phyloP scores from a whole-genome alignment of 2,888 invertebrate species.

The Drosophila sordidula region DNA sequence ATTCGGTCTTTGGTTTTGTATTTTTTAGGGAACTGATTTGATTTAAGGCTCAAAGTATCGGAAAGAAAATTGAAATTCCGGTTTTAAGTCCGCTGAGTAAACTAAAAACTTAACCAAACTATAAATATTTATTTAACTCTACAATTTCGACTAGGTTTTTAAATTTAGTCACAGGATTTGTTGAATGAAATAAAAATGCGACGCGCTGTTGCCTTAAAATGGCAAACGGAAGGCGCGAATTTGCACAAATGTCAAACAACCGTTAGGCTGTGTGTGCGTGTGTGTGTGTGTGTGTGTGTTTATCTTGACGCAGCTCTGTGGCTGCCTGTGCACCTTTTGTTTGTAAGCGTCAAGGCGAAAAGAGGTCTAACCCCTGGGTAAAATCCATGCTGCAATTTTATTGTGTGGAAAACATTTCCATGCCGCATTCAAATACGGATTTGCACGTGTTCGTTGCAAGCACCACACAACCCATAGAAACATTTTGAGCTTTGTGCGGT shows the following conservation, averaged over 20 bases:
- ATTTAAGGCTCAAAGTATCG: neutral
- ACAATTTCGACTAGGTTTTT: too few relatives aligned
- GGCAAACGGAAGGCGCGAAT: constrained; percentile 41
- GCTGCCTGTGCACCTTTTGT: constrained; percentile 58
- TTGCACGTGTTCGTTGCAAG: constrained; percentile 2
- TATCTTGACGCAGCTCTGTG: constrained; percentile 40
- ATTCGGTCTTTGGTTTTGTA: too few relatives aligned
- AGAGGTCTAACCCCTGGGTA: constrained; percentile 22
- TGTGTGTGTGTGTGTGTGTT: constrained; percentile 14
- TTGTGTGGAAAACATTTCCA: constrained; percentile 63
- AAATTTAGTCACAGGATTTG: neutral
- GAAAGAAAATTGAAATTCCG: too few relatives aligned
- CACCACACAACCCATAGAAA: constrained; percentile 2
- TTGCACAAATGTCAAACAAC: constrained; percentile 33
- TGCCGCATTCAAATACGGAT: constrained; percentile 49
- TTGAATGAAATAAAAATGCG: constrained; percentile 25
- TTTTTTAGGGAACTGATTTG: too few relatives aligned
- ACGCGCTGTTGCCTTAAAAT: constrained; percentile 22
- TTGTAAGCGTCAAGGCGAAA: constrained; percentile 54
- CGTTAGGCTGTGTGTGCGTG: neutral
- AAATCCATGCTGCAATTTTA: constrained; percentile 56
- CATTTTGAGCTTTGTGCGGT: constrained; percentile 51
- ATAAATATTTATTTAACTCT: neutral
- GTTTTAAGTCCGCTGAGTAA: too few relatives aligned
- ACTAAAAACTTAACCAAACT: too few relatives aligned